Conservation (phyloP, 2,113 vertebrate species). For the Murina feae region DNA sequence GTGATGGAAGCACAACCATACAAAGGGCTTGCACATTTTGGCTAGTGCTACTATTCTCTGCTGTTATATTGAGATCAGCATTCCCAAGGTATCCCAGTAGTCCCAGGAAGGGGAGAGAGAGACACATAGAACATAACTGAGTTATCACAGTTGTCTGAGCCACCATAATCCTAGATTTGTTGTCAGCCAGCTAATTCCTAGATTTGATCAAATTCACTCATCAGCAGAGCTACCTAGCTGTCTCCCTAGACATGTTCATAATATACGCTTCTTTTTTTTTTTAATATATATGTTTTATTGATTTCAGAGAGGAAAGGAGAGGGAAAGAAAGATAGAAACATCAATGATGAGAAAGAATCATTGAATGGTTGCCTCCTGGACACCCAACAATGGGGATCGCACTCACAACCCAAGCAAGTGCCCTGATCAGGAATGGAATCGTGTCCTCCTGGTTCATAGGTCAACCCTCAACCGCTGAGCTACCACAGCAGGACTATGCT, state of each 20-base stretch:
- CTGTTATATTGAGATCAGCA: background rate
- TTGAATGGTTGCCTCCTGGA: no score
- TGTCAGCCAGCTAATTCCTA: background rate
- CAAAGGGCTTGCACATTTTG: background rate
- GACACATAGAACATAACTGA: background rate
- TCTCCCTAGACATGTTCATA: background rate
- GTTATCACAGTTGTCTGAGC: background rate
- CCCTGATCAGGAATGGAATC: no score
- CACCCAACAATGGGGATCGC: no score
- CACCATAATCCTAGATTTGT: background rate
- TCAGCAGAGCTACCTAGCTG: background rate
- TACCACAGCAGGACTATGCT: no score
- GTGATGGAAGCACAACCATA: background rate
- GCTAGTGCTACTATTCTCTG: background rate
- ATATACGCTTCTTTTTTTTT: background rate
- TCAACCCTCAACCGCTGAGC: no score
- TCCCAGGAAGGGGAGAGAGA: background rate
- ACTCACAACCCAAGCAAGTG: no score
- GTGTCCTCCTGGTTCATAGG: no score
- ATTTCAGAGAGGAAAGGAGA: no score
- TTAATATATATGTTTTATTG: no score
- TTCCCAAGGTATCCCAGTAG: background rate
- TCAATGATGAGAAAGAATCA: no score
- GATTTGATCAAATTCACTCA: background rate
- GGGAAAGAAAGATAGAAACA: no score